Conservation (phyloP, 2,113 vertebrate genomes). For the Thryonomys swinderianus region DNA sequence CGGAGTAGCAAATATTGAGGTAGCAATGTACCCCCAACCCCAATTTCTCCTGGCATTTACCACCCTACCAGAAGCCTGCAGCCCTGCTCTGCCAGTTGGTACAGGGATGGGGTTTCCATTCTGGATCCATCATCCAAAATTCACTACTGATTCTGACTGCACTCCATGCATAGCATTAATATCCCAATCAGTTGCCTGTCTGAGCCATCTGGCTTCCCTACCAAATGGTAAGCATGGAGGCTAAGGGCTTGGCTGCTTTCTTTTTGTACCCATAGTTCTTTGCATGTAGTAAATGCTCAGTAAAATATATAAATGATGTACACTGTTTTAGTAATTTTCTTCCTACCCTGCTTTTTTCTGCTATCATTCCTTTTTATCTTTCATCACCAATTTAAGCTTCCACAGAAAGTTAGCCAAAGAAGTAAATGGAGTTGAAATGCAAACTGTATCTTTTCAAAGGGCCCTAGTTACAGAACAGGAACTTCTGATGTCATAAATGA, state of each 20-base stretch:
- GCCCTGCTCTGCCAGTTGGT: rapidly evolving
- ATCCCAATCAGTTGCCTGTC: background rate
- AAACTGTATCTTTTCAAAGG: background rate
- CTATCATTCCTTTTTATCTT: background rate
- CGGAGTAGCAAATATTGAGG: background rate
- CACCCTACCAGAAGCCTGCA: rapidly evolving
- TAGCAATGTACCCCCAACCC: rapidly evolving
- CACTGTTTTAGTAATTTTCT: background rate
- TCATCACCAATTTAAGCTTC: background rate
- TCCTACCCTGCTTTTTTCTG: background rate
- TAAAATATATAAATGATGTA: rapidly evolving
- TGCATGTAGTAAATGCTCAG: background rate
- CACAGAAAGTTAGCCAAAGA: background rate
- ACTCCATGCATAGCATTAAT: rapidly evolving
- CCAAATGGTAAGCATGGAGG: rapidly evolving
- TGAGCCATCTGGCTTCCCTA: no score
- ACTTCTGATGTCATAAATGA: rapidly evolving
- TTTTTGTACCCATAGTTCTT: background rate
- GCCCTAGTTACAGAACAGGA: background rate
- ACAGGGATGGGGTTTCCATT: no score
- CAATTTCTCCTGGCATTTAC: background rate
- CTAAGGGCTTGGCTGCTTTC: no score
- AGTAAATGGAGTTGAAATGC: rapidly evolving
- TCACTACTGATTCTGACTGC: rapidly evolving
- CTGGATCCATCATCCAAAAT: background rate